Evolutionary conservation across 2,113 vertebrate species (phyloP), one percentile per base, ranked within the genome.

Genomic region (Prionailurus bengalensis): DNA sequence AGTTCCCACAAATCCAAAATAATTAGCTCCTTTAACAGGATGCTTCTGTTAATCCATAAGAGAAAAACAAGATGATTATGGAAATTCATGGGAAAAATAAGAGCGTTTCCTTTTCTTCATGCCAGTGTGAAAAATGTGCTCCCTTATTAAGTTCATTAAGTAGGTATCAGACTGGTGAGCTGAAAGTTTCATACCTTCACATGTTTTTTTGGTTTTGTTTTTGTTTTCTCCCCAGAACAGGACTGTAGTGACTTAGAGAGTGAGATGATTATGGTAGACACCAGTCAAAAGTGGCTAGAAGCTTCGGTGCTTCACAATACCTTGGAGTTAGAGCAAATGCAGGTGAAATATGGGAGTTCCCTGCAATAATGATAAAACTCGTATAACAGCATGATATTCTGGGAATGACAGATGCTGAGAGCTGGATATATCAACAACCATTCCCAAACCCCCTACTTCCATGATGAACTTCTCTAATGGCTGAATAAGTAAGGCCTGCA

Each of bases 31-130:
- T 71, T 94, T 74, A 76, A 68, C 73, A 94, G 29, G 2, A 55
- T 71, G 66, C n/a, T 81, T 63, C 51, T 96, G 53, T 17, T 93
- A 68, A 82, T 73, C 55, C 55, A 82, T n/a, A 83, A 93, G 89
- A 74, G 87, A 63, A 70, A 94, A 74, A 81, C 19, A 86, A 78
- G 93, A 87, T 74, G 61, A 92, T 94, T 48, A 29, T n/a, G 5
- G 25, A 94, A 96, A 76, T 76, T 33, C 13, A 70, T 61, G 31
- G 48, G 25, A 19, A 90, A 96, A 95, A 81, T 31, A 65, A 84
- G 68, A 74, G 14, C 2, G 53, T 82, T 83, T 78, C 15, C 4
- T 81, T 84, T 89, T 39, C 31, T 66, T 39, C n/a, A 78, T 79
- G n/a, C 82, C 83, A 14, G 7, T 89, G 10, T 70, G 83, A 93